These are phyloP conservation scores for Trachelus iudaicus DNA, from an alignment of 2,888 invertebrate genomes.

Conservation along the genomic window DNA sequence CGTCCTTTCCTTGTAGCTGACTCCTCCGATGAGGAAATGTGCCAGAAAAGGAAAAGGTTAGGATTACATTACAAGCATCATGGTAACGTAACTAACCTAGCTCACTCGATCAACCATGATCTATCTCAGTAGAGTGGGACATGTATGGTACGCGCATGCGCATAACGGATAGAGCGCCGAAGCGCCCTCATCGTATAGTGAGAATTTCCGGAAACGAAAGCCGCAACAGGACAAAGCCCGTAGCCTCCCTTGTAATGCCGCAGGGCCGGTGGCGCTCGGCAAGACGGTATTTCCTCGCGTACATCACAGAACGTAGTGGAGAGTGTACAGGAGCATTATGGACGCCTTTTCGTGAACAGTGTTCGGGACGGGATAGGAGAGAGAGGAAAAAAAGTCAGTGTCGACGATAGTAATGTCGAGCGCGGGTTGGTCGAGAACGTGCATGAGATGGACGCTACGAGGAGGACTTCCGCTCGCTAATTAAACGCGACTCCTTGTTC, in stretches of 20 bases:
- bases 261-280: conserved; percentile 41
- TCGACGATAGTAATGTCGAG: conserved; percentile 12
- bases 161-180: conserved; percentile 5
- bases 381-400: conserved; percentile 23
- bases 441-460: conserved; percentile 48
- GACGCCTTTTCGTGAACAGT: conserved; percentile 30
- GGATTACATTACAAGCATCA: too few relatives aligned
- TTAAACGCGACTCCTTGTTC: conserved; percentile 44
- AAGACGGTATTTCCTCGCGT: conserved; percentile 18
- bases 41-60: too few relatives aligned
- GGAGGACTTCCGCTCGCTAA: conserved; percentile 46
- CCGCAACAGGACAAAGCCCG: conserved; percentile 48
- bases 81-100: not conserved
- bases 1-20: too few relatives aligned
- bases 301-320: conserved; percentile 9
- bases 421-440: conserved; percentile 32
- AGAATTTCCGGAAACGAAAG: conserved; percentile 42
- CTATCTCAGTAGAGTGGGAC: not conserved
- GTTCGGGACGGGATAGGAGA: conserved; percentile 14
- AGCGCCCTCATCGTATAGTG: conserved; percentile 30
- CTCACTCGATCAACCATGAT: not conserved
- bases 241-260: conserved; percentile 41
- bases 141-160: conserved; percentile 13
- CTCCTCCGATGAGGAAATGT: too few relatives aligned
- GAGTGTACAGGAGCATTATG: conserved; percentile 12